Base-by-base conservation (phyloP, 92 coral and sea anemone species). In the Anthopleura xanthogrammica region DNA sequence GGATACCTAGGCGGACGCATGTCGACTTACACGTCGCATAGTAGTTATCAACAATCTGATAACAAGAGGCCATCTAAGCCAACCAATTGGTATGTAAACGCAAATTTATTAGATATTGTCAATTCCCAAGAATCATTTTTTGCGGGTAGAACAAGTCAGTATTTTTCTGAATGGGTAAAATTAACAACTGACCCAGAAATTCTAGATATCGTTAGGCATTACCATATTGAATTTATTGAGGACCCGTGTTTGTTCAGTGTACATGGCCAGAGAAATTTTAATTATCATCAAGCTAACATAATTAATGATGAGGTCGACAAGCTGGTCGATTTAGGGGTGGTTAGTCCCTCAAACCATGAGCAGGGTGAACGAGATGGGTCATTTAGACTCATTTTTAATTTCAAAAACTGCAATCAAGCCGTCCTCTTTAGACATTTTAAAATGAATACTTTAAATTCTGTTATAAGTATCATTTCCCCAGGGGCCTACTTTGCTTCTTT, bases 291-390 rank as follows among this genome's bases (percentile, higher is more conserved):
- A 79, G 74, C 85, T 17, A 52, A 39, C 16, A 62, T 73, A 16
- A 83, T 83, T 79, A 68, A 58, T 79, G 64, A 75, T 13, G 91
- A 78, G 77, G 79, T 88, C 42, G 16, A 66, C 12, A 83, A 79
- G 56, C 57, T 83, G 66, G 64, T 79, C 46, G 54, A 83, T 16
- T 72, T 88, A 43, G 90, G 57, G 60, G 87, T 77, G 52, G 84
- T 88, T 76, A 76, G 79, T 55, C 81, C 71, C 57, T 87, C 87
- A 23, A 29, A 42, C 2, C 87, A 82, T 19, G 83, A 80, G 52
- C 60, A 76, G 23, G 83, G 87, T 75, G 90, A 78, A 78, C 83
- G 87, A 36, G 90, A 87, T 83, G 83, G 87, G 64, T 83, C 87
- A 43, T 78, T 52, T 65, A 65, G 87, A 77, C 55, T 87, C 20